These are phyloP conservation scores for Odocoileus virginianus DNA, from an alignment of 2,113 vertebrate genomes.

Conservation along the genomic window DNA sequence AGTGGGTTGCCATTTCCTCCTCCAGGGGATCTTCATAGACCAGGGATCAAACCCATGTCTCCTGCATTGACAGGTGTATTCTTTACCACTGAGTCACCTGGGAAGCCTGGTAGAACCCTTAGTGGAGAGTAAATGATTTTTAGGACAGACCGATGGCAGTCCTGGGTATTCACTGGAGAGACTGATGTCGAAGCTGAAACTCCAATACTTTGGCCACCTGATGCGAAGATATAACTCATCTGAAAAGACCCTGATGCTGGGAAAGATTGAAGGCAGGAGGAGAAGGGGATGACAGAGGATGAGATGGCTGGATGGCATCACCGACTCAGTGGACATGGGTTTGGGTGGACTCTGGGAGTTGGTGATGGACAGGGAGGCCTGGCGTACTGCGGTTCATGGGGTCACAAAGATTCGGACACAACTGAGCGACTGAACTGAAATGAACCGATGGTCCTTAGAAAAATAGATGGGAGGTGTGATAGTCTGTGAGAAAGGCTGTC, in stretches of 20 bases:
- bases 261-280: not conserved
- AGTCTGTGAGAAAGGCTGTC: not conserved
- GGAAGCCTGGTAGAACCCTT: not conserved
- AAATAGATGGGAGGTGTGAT: not conserved
- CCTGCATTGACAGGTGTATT: not conserved
- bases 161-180: not conserved
- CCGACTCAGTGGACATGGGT: not conserved
- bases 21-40: not conserved
- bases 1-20: not conserved
- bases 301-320: not conserved
- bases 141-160: not conserved
- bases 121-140: not conserved
- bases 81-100: not conserved
- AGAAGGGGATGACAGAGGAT: not conserved
- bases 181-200: not conserved
- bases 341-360: not conserved
- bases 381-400: rapidly evolving
- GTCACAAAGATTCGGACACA: not conserved
- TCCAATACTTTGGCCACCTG: not conserved
- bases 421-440: not conserved
- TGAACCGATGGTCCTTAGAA: not conserved
- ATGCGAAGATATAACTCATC: not conserved
- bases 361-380: not conserved
- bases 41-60: not conserved
- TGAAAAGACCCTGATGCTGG: not conserved